Evolutionary conservation across 2,113 vertebrate genomes (phyloP).

Genomic region (Carollia perspicillata): DNA sequence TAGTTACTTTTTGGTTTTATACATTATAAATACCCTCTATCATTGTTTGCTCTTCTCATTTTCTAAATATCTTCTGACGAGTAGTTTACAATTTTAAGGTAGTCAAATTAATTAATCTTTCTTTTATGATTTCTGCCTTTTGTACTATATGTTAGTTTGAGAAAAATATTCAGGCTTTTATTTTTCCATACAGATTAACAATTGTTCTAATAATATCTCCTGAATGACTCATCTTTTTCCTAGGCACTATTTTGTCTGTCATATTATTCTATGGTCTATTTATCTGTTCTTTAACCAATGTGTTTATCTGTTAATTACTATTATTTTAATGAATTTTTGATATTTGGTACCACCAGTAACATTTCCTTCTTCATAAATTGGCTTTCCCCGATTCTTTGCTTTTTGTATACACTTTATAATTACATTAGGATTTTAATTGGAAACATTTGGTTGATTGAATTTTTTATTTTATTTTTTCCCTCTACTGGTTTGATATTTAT

Average conservation of each 20-base stretch:
- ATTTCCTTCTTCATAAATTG: constrained; percentile 1
- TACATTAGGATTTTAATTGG: background rate
- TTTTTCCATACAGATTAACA: background rate
- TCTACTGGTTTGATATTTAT: background rate
- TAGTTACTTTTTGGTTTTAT: background rate
- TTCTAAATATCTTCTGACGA: background rate
- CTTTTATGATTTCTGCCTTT: background rate
- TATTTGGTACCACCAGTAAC: background rate
- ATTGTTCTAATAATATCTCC: background rate
- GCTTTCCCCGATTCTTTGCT: background rate
- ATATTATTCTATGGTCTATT: background rate
- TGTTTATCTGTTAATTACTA: background rate
- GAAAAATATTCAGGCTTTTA: background rate
- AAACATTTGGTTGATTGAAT: background rate
- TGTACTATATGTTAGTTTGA: background rate
- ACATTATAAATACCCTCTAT: background rate
- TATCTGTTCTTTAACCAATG: background rate
- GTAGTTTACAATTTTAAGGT: background rate
- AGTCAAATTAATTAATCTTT: background rate
- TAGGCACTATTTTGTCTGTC: background rate
- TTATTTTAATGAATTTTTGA: background rate
- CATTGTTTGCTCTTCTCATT: background rate
- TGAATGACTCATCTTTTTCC: background rate
- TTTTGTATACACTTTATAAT: background rate
- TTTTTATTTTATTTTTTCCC: background rate